Conservation (phyloP, 1,140 invertebrate genomes). For the Thaumetopoea pityocampa region DNA sequence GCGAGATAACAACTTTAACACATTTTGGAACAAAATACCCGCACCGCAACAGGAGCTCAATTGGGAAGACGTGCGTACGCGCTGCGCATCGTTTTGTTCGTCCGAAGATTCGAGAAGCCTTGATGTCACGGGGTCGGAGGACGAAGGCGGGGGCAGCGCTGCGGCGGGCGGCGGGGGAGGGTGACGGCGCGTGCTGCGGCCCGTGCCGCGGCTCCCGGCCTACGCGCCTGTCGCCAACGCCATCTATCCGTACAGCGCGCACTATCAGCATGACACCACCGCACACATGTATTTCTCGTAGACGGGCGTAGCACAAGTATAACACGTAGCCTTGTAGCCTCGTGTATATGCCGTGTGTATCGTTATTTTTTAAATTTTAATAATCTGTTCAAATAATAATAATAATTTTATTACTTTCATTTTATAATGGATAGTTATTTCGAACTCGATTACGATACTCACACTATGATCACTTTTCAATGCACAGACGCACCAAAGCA, state of each 20-base stretch:
- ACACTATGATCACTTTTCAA: too few species aligned
- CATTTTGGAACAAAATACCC: conserved; percentile 68
- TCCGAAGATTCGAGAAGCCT: conserved; percentile 70
- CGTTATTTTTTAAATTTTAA: too few species aligned
- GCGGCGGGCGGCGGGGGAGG: conserved; percentile 37
- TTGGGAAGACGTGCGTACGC: conserved; percentile 44
- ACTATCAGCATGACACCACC: conserved; percentile 42
- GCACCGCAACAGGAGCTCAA: conserved; percentile 38
- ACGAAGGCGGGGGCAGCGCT: conserved; percentile 45
- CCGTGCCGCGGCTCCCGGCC: conserved; percentile 67
- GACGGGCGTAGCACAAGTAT: too few species aligned
- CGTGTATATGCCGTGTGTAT: too few species aligned
- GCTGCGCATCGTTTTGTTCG: conserved; percentile 56
- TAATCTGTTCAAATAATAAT: too few species aligned
- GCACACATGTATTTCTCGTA: conserved; percentile 53
- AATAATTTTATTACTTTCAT: too few species aligned
- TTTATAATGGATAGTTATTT: too few species aligned
- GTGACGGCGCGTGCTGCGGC: conserved; percentile 72
- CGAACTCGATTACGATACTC: too few species aligned
- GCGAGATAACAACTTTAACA: conserved; percentile 64
- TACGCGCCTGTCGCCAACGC: conserved; percentile 33
- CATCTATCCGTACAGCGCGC: conserved; percentile 39
- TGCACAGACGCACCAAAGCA: too few species aligned
- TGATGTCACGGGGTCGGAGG: conserved; percentile 72
- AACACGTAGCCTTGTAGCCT: too few species aligned